These are phyloP conservation scores for Marcusenius ussheri DNA, from an alignment of 2,113 vertebrate species.

Conservation along the genomic window DNA sequence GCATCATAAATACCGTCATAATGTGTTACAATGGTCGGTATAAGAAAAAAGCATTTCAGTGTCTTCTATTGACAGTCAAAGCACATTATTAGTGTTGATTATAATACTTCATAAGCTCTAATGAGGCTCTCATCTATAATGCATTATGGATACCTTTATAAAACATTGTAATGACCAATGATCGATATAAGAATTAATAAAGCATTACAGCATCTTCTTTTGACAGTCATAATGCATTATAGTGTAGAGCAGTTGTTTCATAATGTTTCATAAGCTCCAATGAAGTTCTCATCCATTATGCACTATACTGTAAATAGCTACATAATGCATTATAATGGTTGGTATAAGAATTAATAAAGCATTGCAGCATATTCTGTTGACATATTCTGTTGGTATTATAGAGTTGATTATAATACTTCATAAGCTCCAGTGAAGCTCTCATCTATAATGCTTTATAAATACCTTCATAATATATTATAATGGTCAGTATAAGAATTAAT, in stretches of 20 bases:
- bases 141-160: background rate
- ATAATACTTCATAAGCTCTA: background rate
- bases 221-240: no score
- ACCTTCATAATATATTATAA: background rate
- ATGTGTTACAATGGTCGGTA: background rate
- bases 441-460: background rate
- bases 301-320: no score
- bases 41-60: background rate
- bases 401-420: background rate
- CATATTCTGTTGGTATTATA: background rate
- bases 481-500: background rate
- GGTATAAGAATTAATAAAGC: no score
- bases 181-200: background rate
- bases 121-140: background rate
- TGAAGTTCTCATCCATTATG: no score
- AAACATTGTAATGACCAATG: background rate
- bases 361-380: background rate
- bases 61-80: background rate
- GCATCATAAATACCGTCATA: background rate
- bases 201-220: no score
- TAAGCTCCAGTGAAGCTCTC: background rate
- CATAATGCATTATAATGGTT: no score
- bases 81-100: background rate
- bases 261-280: no score
- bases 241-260: no score